Evolutionary conservation across 2,797 vertebrate species (phyloP).

Genomic region (Numenius phaeopus): DNA sequence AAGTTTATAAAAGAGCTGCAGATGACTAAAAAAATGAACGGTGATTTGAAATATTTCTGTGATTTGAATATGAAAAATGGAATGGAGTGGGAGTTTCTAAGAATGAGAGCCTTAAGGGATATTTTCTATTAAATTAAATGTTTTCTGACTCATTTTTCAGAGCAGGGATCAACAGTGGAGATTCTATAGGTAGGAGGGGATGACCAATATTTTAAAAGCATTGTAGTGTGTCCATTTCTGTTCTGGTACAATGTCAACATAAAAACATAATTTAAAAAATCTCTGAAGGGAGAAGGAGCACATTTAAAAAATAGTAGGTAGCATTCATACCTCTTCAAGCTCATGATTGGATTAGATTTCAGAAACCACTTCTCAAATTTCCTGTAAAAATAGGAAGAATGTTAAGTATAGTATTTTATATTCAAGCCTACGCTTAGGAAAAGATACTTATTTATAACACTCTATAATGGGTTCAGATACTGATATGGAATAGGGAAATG

Average conservation of each 20-base stretch:
- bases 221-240: background rate
- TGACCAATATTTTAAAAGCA: background rate
- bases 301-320: background rate
- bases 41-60: background rate
- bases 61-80: background rate
- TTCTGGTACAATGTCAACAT: background rate
- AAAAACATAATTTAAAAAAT: background rate
- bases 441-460: background rate
- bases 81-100: background rate
- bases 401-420: background rate
- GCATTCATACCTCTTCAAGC: background rate
- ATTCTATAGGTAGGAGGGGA: background rate
- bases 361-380: background rate
- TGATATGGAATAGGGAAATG: background rate
- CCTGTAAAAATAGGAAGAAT: background rate
- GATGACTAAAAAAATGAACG: rapidly evolving
- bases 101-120: background rate
- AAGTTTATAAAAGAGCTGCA: background rate
- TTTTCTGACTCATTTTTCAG: background rate
- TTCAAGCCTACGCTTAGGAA: background rate
- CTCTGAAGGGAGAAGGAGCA: background rate
- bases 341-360: background rate
- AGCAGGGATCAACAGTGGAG: background rate
- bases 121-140: background rate
- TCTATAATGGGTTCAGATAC: background rate